Percentiles rank a stretch among this genome's conserved stretches.
Conservation (phyloP, 1,140 invertebrate genomes). For the Drosophila yakuba region DNA sequence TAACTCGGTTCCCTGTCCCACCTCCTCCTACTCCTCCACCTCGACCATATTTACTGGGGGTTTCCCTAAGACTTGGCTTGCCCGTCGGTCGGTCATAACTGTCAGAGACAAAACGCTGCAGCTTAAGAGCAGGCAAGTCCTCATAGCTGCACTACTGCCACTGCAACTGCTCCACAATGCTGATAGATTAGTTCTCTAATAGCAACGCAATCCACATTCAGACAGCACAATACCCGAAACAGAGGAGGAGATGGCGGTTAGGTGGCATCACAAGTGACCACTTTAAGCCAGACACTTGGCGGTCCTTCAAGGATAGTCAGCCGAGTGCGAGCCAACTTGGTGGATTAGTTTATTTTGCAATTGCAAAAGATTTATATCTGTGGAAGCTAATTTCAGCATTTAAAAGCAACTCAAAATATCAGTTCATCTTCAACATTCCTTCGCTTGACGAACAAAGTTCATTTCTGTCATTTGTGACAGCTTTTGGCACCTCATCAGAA, state of each 20-base stretch:
- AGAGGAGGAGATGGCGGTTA: not conserved
- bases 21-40: not conserved
- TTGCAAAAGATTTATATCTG: too few species aligned
- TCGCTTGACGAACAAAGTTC: not conserved
- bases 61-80: conserved; percentile 17
- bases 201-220: conserved; percentile 32
- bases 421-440: not conserved
- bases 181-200: conserved; percentile 66
- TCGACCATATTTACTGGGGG: conserved; percentile 3
- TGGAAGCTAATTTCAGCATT: too few species aligned
- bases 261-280: conserved; percentile 36
- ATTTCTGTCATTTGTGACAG: conserved; percentile 9
- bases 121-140: conserved; percentile 14
- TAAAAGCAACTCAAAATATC: not conserved
- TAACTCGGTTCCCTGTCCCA: not conserved
- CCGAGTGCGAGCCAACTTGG: not conserved
- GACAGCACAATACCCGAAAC: conserved; percentile 15
- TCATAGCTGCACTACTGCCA: conserved; percentile 11
- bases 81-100: conserved; percentile 56
- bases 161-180: conserved; percentile 40
- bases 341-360: too few species aligned
- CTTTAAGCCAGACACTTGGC: conserved; percentile 40
- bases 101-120: conserved; percentile 51
- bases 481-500: conserved; percentile 11
- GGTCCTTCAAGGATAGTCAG: not conserved